Evolutionary conservation across 1,140 invertebrate genomes (phyloP).

Genomic region (Lepidostoma basale): DNA sequence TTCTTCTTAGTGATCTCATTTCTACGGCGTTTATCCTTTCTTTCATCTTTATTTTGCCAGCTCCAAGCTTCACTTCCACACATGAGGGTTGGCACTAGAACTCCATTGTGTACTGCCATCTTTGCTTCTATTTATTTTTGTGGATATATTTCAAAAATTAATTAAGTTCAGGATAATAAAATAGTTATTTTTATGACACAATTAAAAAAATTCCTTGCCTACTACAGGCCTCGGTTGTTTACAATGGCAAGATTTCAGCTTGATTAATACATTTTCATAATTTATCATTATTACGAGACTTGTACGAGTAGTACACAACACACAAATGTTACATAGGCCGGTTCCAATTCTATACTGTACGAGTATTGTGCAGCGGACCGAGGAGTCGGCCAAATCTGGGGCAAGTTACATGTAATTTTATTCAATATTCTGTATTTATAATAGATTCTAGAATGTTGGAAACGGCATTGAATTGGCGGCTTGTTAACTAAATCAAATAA

Average conservation of each 20-base stretch:
- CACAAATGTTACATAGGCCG: slow-evolving; percentile 9
- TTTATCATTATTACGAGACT: slow-evolving; percentile 36
- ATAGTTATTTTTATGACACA: too few relatives aligned
- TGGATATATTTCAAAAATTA: too few relatives aligned
- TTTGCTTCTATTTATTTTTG: too few relatives aligned
- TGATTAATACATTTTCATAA: slow-evolving; percentile 45
- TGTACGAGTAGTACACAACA: background rate
- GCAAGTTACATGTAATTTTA: background rate
- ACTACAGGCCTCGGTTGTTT: background rate
- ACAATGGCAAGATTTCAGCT: slow-evolving; percentile 27
- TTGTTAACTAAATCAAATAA: slow-evolving; percentile 11
- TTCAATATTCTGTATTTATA: slow-evolving; percentile 20
- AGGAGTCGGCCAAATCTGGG: slow-evolving; percentile 15
- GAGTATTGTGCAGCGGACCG: background rate
- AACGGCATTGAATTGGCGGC: slow-evolving; percentile 23
- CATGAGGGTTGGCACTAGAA: too few relatives aligned
- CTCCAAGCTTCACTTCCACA: too few relatives aligned
- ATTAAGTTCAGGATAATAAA: too few relatives aligned
- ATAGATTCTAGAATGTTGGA: slow-evolving; percentile 18
- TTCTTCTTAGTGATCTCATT: too few relatives aligned
- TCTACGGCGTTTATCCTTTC: too few relatives aligned
- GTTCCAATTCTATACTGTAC: background rate
- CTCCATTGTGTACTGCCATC: too few relatives aligned
- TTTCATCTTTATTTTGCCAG: too few relatives aligned
- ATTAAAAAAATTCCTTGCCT: too few relatives aligned